Conservation (phyloP, 2,888 invertebrate genomes). For the Morpho achilles region DNA sequence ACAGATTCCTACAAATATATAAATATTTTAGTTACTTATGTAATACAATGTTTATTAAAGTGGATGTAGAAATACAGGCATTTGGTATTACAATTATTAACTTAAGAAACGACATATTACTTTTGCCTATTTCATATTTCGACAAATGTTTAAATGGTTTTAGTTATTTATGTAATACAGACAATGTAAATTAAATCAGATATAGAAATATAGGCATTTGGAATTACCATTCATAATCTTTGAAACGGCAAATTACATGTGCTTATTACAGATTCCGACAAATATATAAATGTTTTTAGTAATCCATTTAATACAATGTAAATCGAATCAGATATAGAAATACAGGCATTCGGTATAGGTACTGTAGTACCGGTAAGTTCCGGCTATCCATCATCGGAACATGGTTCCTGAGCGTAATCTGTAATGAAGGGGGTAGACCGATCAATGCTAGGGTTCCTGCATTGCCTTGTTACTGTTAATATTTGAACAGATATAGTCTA, state of each 20-base stretch:
- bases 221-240: too few relatives aligned
- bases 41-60: too few relatives aligned
- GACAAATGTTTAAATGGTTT: too few relatives aligned
- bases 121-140: too few relatives aligned
- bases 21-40: too few relatives aligned
- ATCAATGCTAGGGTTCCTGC: constrained; percentile 29
- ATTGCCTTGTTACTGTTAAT: constrained; percentile 16
- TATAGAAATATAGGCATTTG: constrained; percentile 7
- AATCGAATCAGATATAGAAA: constrained; percentile 2
- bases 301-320: background rate
- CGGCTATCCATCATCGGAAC: constrained; percentile 61
- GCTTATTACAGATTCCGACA: too few relatives aligned
- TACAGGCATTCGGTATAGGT: constrained; percentile 7
- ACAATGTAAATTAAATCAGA: background rate
- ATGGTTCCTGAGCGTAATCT: constrained; percentile 57
- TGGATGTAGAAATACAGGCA: too few relatives aligned
- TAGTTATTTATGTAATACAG: background rate
- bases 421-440: constrained; percentile 33
- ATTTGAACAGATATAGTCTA: constrained; percentile 24
- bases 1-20: too few relatives aligned
- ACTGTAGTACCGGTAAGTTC: constrained; percentile 34
- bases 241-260: too few relatives aligned
- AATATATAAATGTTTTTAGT: background rate
- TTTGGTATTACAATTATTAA: too few relatives aligned
- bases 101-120: too few relatives aligned